phyloP scores from a whole-genome alignment of 2,888 invertebrate genomes.

The Chrysolina haemoptera region DNA sequence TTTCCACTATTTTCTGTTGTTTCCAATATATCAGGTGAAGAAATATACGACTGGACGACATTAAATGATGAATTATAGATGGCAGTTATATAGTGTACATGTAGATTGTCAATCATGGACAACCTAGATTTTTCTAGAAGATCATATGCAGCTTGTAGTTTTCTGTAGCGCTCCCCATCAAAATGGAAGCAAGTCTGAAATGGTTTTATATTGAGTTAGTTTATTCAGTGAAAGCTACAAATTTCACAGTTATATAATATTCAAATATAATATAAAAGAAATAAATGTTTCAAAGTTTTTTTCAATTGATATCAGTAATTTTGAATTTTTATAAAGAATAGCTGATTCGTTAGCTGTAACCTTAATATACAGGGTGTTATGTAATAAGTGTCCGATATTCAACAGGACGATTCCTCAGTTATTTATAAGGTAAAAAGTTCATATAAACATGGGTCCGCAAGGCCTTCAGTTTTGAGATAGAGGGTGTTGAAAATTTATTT shows the following conservation, averaged over 20 bases:
- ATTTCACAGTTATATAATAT: too few relatives aligned
- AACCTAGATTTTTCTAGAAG: constrained; percentile 92
- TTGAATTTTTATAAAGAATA: too few relatives aligned
- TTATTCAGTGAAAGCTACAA: background rate
- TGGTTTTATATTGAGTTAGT: background rate
- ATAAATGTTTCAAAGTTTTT: background rate
- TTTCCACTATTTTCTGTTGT: constrained; percentile 72
- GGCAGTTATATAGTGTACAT: constrained; percentile 95
- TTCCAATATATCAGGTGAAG: constrained; percentile 63
- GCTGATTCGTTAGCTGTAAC: too few relatives aligned
- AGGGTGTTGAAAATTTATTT: too few relatives aligned
- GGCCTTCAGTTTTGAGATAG: too few relatives aligned
- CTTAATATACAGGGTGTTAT: too few relatives aligned
- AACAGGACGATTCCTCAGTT: too few relatives aligned
- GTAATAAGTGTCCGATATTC: too few relatives aligned
- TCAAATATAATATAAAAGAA: too few relatives aligned
- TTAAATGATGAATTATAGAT: constrained; percentile 85
- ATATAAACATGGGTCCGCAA: too few relatives aligned
- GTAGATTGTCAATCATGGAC: constrained; percentile 91
- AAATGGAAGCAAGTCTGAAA: constrained; percentile 78
- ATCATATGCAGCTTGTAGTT: constrained; percentile 89
- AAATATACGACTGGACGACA: constrained; percentile 72
- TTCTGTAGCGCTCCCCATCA: constrained; percentile 84
- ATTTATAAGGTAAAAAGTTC: too few relatives aligned
- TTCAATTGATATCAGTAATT: too few relatives aligned